phyloP scores from a whole-genome alignment of 1,140 invertebrate species.

The Brachionus rubens region DNA sequence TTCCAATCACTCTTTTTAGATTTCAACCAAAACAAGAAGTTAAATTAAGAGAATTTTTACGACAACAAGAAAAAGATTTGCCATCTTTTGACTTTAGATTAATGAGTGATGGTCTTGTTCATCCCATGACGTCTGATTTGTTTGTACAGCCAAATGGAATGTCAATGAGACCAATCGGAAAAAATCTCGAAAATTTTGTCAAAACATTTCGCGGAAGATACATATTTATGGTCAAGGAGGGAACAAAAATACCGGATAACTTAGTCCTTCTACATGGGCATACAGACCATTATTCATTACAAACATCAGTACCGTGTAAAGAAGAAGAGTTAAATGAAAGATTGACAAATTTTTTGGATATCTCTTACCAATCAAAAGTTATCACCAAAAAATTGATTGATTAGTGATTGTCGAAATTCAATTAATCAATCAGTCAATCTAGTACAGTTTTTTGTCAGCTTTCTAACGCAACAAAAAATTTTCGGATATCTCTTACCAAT shows the following conservation, averaged over 20 bases:
- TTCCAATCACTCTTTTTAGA: slow-evolving; percentile 3
- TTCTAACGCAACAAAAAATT: too few relatives aligned
- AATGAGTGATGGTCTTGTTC: background rate
- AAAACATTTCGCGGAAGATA: background rate
- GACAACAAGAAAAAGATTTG: slow-evolving; percentile 3
- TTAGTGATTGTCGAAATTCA: too few relatives aligned
- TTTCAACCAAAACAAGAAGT: background rate
- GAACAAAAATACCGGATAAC: background rate
- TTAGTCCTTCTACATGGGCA: slow-evolving; percentile 7
- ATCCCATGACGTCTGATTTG: background rate
- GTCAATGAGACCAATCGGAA: background rate
- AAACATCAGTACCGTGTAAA: background rate
- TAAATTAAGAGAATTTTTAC: slow-evolving; percentile 9
- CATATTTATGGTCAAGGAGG: background rate
- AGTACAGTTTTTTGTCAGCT: too few relatives aligned
- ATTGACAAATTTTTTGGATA: too few relatives aligned
- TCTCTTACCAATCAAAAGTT: too few relatives aligned
- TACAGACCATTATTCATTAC: slow-evolving; percentile 13
- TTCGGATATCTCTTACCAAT: too few relatives aligned
- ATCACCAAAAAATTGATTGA: too few relatives aligned
- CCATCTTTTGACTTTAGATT: slow-evolving; percentile 22
- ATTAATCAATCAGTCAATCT: too few relatives aligned
- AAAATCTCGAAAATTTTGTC: background rate
- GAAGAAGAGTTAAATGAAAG: slow-evolving; percentile 1
- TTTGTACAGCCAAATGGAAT: slow-evolving; percentile 26